Percentiles rank a stretch among this genome's conserved stretches.
These are phyloP conservation scores for Anas capensis DNA, from an alignment of 2,797 vertebrate species.

Conservation along the genomic window DNA sequence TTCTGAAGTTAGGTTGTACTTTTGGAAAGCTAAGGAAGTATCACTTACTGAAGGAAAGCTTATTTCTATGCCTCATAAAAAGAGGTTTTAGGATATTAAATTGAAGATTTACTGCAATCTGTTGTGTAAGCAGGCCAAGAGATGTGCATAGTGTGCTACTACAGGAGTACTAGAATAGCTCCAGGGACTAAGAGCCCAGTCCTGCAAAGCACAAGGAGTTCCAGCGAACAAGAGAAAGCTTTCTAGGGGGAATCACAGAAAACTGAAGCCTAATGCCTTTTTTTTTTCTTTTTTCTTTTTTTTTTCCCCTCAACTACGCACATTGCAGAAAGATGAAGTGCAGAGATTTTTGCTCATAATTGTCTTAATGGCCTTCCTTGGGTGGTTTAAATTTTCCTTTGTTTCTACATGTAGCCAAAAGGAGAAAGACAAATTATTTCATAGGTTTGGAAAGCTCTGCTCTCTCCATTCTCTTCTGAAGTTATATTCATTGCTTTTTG, in stretches of 20 bases:
- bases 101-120: constrained; percentile 34
- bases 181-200: background rate
- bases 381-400: background rate
- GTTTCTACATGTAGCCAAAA: background rate
- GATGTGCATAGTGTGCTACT: background rate
- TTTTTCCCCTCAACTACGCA: background rate
- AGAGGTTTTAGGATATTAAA: constrained; percentile 15
- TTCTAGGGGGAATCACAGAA: background rate
- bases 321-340: background rate
- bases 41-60: constrained; percentile 35
- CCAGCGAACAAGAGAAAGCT: background rate
- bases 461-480: background rate
- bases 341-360: background rate
- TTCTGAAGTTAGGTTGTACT: constrained; percentile 29
- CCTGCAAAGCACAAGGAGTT: background rate
- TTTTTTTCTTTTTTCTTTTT: background rate
- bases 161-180: constrained; percentile 12
- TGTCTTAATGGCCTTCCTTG: background rate
- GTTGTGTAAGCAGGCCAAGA: background rate
- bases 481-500: background rate
- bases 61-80: constrained; percentile 34
- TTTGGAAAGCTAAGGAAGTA: constrained; percentile 34
- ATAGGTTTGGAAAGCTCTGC: background rate
- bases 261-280: background rate
- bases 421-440: background rate